A percentile compares a stretch with the other conserved stretches of the same genome.
Evolutionary conservation across 1,140 invertebrate genomes (phyloP).

Genomic region (Centruroides sculpturatus): DNA sequence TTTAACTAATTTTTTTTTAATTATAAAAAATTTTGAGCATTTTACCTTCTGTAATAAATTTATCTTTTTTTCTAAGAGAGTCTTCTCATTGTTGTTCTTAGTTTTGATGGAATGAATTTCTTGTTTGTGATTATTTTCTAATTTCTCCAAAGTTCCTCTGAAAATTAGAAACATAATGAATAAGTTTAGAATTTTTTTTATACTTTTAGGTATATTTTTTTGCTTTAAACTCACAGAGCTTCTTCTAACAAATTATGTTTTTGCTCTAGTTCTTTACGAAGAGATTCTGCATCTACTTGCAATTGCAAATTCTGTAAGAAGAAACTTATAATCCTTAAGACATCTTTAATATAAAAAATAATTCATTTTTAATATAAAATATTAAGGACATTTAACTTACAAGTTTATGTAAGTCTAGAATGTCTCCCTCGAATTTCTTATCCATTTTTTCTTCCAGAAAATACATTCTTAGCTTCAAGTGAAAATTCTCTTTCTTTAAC

Average conservation of each 20-base stretch:
- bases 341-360: no score
- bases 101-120: neutral
- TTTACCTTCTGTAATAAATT: neutral
- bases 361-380: no score
- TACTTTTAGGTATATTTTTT: no score
- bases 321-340: neutral
- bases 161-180: neutral
- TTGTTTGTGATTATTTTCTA: neutral
- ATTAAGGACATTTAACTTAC: neutral
- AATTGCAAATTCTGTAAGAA: conserved; percentile 15
- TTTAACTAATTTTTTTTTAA: no score
- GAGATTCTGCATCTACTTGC: conserved; percentile 57
- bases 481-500: conserved; percentile 81
- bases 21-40: no score
- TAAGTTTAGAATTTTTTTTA: no score
- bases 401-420: conserved; percentile 44
- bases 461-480: conserved; percentile 75
- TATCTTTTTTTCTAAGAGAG: neutral
- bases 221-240: conserved; percentile 47
- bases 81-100: neutral
- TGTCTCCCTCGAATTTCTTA: conserved; percentile 40
- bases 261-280: conserved; percentile 58
- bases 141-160: neutral
- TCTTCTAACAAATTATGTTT: conserved; percentile 68
- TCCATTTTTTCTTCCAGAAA: conserved; percentile 74